A percentile compares a stretch with the other conserved stretches of the same genome.
phyloP scores from a whole-genome alignment of 2,888 invertebrate species.

The Callinectes sapidus region DNA sequence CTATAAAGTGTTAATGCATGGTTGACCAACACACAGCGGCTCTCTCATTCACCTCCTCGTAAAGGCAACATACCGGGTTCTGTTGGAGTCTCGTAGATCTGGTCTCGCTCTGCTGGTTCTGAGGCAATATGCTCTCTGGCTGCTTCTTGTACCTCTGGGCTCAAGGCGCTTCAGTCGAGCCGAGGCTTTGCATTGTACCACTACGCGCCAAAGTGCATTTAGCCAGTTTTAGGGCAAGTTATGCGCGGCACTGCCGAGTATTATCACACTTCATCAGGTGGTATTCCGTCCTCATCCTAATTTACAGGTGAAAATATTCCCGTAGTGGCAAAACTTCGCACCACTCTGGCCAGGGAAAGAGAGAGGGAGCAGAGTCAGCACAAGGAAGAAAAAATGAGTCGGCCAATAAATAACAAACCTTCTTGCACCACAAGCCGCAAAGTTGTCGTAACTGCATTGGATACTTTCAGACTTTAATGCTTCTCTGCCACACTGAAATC shows the following conservation, averaged over 20 bases:
- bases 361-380: not conserved
- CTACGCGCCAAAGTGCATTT: conserved; percentile 14
- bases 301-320: conserved; percentile 5
- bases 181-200: not conserved
- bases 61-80: conserved; percentile 4
- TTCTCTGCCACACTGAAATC: conserved; percentile 12
- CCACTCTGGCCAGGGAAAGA: not conserved
- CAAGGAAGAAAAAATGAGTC: not conserved
- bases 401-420: conserved; percentile 18
- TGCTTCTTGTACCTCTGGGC: conserved; percentile 13
- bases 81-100: conserved; percentile 19
- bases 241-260: not conserved
- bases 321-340: not conserved
- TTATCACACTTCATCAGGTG: conserved; percentile 15
- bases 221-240: conserved; percentile 18
- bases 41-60: conserved; percentile 24
- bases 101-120: conserved; percentile 27
- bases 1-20: conserved; percentile 27
- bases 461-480: conserved; percentile 4
- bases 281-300: not conserved
- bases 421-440: conserved; percentile 23
- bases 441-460: conserved; percentile 18
- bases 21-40: not conserved
- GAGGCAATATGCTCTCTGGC: conserved; percentile 23
- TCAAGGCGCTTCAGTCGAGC: not conserved